Evolutionary conservation across 1,140 invertebrate species (phyloP), one percentile per base, ranked within the genome.

Genomic region (Prorops nasuta): DNA sequence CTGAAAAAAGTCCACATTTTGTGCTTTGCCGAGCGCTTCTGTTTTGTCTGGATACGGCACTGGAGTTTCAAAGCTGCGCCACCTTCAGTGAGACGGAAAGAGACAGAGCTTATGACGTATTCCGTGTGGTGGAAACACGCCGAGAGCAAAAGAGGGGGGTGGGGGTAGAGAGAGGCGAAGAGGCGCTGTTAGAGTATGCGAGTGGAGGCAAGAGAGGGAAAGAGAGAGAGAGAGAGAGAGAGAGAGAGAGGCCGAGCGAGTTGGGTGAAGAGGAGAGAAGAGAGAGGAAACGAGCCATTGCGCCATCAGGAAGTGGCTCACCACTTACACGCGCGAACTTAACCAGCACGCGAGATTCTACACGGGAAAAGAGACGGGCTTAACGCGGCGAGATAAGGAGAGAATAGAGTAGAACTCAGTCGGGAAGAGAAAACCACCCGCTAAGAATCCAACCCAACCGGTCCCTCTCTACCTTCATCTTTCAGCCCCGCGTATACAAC

Each of bases 251-350:
- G 14, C 15, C 15, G 31, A 22, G 34, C 44, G 44, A 42, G 39
- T 20, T 41, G 22, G 22, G 34, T 43, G 42, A 42, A 44, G 28
- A 38, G 53, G 46, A 36, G 41, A 50, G 46, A 34, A 46, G 43
- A 51, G 57, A 58, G 54, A 60, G 58, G 54, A 63, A 54, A 52
- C 55, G 48, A 39, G 44, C 64, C 62, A 70, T 70, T 70, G 64
- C 67, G 63, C 66, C 66, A 70, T 67, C 60, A 67, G 67, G 67
- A 70, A 70, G 64, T 70, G 59, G 63, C 63, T 70, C 58, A 55
- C 58, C 51, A 58, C 51, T 63, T 56, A 59, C 51, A 66, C 47
- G 46, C 43, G 47, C 56, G 40, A 43, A 54, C 44, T 60, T 64
- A 60, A 62, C 51, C 31, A 48, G 61, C 39, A 51, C 44, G 14